Base-by-base conservation (phyloP, 64 coral and sea anemone species). In the Actinia tenebrosa region DNA sequence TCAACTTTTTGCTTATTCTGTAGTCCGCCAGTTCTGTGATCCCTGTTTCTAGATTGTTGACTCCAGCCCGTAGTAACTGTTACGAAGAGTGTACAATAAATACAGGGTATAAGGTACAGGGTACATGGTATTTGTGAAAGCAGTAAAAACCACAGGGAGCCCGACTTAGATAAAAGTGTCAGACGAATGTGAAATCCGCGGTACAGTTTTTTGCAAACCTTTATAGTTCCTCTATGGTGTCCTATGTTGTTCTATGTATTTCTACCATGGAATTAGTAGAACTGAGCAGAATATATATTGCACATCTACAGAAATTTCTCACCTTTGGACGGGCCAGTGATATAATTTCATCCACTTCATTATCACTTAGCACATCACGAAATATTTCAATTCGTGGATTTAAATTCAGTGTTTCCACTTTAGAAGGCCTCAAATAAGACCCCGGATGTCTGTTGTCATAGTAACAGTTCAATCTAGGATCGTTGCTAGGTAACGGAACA, bases 1-100 rank as follows among this genome's bases (percentile, higher is more conserved):
- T 64, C 63, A 77, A 98, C 96, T 80, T 98, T 87, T 98, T 91
- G 80, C 96, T 98, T 25, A 94, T 94, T 77, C 96, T 92, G 44
- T 98, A 98, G 80, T 94, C 84, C 14, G 84, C 96, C 27, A 84
- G 78, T 82, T 98, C 92, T 9, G 87, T 19, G 37, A 88, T n/a
- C 16, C 96, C 96, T 42, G 96, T 98, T 83, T 80, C 10, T 17
- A 84, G 58, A 47, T 98, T 98, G 72, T 85, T 94, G 10, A 94
- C 96, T 60, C 86, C 85, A 17, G 95, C 92, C 27, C 95, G 86
- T 54, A 81, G 53, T 1, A 98, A 90, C 92, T 94, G 72, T 16
- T 66, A 91, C 3, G 69, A 75, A 75, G 22, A 66, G 18, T 22
- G 5, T 19, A 22, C 20, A 75, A 30, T 3, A 45, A 17, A 43